phyloP scores from a whole-genome alignment of 2,888 invertebrate species.

The Venusia cambrica region DNA sequence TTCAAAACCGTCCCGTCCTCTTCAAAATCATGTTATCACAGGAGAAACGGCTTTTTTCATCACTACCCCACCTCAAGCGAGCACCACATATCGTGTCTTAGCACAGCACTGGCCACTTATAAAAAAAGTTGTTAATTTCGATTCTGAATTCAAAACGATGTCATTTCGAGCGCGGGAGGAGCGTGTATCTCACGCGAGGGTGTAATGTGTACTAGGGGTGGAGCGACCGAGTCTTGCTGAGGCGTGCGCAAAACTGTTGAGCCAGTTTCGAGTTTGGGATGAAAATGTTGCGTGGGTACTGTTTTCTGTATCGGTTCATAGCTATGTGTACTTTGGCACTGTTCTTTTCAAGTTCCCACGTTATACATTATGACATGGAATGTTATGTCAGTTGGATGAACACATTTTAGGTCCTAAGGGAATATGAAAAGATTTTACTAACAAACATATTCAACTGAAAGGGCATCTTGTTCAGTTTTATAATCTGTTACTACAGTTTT shows the following conservation, averaged over 20 bases:
- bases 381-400: too few relatives aligned
- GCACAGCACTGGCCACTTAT: conserved; percentile 43
- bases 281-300: conserved; percentile 10
- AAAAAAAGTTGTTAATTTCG: conserved; percentile 35
- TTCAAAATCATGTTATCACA: conserved; percentile 56
- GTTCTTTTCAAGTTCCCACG: too few relatives aligned
- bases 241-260: conserved; percentile 77
- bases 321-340: conserved; percentile 2
- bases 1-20: conserved; percentile 42
- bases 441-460: too few relatives aligned
- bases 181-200: conserved; percentile 47
- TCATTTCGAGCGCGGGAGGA: conserved; percentile 32
- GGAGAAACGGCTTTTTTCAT: conserved; percentile 37
- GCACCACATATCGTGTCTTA: conserved; percentile 55
- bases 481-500: too few relatives aligned
- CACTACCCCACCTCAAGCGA: conserved; percentile 57
- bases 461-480: too few relatives aligned
- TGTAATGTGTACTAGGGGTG: conserved; percentile 42
- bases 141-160: conserved; percentile 42
- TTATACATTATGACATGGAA: too few relatives aligned
- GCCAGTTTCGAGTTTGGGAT: conserved; percentile 25
- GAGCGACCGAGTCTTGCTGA: conserved; percentile 41
- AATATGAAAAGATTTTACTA: too few relatives aligned
- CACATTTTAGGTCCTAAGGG: too few relatives aligned
- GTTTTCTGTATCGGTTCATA: not conserved